Conservation (phyloP, 2,797 vertebrate species). For the Florisuga fusca region DNA sequence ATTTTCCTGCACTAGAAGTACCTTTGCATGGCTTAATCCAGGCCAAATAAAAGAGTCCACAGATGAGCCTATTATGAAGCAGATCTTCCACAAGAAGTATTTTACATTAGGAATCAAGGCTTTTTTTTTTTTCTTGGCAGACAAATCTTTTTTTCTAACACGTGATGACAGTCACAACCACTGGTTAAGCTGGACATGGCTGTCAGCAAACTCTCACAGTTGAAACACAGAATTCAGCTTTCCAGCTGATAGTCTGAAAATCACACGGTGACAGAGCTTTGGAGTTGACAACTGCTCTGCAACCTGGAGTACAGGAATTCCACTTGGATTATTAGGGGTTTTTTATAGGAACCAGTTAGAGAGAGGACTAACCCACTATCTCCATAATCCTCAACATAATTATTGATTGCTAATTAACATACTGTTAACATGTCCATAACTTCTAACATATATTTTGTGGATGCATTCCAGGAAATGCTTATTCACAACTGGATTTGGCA, state of each 20-base stretch:
- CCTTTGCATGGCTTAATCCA: neutral
- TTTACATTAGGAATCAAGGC: neutral
- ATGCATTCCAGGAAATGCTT: neutral
- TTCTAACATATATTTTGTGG: neutral
- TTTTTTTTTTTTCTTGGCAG: neutral
- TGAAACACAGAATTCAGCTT: neutral
- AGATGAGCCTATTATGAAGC: neutral
- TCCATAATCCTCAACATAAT: neutral
- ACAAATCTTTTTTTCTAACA: neutral
- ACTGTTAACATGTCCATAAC: neutral
- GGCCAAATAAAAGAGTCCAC: neutral
- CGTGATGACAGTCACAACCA: neutral
- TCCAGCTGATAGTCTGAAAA: neutral
- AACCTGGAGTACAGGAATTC: neutral
- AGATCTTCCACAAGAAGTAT: neutral
- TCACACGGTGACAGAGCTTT: neutral
- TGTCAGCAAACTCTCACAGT: neutral
- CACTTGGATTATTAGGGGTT: neutral
- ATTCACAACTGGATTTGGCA: slow-evolving; percentile 6
- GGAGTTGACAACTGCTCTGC: neutral
- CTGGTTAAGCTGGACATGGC: neutral
- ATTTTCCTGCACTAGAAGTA: neutral
- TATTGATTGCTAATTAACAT: neutral
- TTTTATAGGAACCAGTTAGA: neutral
- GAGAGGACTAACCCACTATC: neutral